Conservation (phyloP, 2,797 vertebrate genomes). For the Falco columbarius region DNA sequence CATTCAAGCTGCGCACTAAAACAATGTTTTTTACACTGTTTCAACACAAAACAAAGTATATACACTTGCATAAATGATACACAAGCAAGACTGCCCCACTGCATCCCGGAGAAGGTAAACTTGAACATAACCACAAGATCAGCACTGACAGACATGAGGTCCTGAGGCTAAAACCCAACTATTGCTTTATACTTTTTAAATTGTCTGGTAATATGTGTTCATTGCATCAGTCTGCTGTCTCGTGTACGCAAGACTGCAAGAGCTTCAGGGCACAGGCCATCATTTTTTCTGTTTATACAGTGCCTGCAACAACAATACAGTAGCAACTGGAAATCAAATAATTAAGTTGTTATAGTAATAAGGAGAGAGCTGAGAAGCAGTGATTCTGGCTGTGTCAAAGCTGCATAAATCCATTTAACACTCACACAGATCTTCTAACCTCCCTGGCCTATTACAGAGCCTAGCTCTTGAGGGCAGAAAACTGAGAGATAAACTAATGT, state of each 20-base stretch:
- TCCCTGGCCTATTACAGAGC: not conserved
- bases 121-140: not conserved
- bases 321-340: constrained; percentile 23
- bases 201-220: not conserved
- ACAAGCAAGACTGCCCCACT: not conserved
- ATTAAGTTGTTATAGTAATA: constrained; percentile 20
- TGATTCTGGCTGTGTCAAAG: not conserved
- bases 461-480: not conserved
- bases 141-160: not conserved
- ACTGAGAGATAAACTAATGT: not conserved
- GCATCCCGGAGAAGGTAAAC: not conserved
- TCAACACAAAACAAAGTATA: not conserved
- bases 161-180: not conserved
- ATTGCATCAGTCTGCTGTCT: not conserved
- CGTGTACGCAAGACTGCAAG: not conserved
- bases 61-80: not conserved
- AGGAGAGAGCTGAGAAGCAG: not conserved
- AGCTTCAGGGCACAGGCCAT: not conserved
- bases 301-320: not conserved
- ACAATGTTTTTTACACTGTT: not conserved
- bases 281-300: not conserved
- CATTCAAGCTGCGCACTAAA: not conserved
- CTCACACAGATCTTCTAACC: constrained; percentile 3
- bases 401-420: not conserved
- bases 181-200: not conserved